Base-by-base conservation (phyloP, 2,113 vertebrate species). In the Bufo gargarizans region DNA sequence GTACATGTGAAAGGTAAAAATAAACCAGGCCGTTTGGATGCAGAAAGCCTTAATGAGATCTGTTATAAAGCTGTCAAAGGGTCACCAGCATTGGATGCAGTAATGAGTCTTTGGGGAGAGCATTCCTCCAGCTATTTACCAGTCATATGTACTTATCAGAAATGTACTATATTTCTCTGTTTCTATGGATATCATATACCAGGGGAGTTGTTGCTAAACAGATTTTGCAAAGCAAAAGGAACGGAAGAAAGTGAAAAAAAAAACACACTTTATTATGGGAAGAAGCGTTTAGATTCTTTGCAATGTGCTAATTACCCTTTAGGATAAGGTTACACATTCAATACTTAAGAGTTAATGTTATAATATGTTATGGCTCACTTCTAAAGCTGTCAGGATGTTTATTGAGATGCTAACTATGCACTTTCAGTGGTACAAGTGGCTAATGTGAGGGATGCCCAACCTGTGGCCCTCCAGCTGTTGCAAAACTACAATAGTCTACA, bases 101-200 rank as follows among this genome's bases (percentile, higher is more conserved):
- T 89, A 89, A 89, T 89, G 87, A 89, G 87, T 89, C 87, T 89
- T 89, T 69, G 61, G 87, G 87, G 87, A 89, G 81, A 84, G 55
- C 58, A 78, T 84, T 89, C 87, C 87, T 89, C 74, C 82, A 89
- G 87, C 87, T 89, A 84, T 89, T 89, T 89, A 82, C 81, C 77
- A 89, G 56, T 82, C 87, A 84, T 89, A 78, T 89, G 81, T 89
- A 89, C 87, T 78, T 78, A 89, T 89, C 81, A 89, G 87, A 84
- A 89, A 84, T 78, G 76, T 74, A 84, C 87, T 89, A 71, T 89
- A 89, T 84, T 84, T 78, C 87, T 89, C 80, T 45, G 87, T 89
- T 89, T 89, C 81, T 89, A 84, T 89, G 81, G 87, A 89, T 89
- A 89, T 87, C 77, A 69, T 88, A 88, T 43, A 89, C 84, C 87